Percentiles rank a stretch among this genome's conserved stretches.
phyloP scores from a whole-genome alignment of 2,888 invertebrate species.

The Eristalinus aeneus region DNA sequence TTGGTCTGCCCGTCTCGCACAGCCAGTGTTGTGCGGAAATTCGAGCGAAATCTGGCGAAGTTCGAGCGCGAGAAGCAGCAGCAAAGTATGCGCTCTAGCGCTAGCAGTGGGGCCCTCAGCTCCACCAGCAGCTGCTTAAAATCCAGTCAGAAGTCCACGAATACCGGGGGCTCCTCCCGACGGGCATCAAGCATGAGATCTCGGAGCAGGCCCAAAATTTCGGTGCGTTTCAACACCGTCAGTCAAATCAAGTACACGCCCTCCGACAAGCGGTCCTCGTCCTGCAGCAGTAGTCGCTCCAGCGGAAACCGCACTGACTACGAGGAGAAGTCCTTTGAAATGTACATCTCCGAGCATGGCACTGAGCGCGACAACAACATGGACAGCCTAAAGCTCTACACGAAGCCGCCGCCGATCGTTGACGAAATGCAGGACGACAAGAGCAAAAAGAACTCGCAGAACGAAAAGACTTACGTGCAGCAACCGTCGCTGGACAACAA shows the following conservation, averaged over 20 bases:
- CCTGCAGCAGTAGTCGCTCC: conserved; percentile 63
- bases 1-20: conserved; percentile 75
- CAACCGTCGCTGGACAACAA: conserved; percentile 72
- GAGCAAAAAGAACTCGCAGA: conserved; percentile 78
- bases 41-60: conserved; percentile 83
- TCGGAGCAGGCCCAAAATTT: conserved; percentile 81
- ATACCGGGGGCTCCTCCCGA: conserved; percentile 83
- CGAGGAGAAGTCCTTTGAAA: conserved; percentile 82
- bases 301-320: conserved; percentile 73
- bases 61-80: conserved; percentile 83
- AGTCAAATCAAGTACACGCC: conserved; percentile 79
- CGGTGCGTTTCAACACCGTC: conserved; percentile 79
- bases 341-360: conserved; percentile 84
- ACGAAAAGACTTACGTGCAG: conserved; percentile 73
- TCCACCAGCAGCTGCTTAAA: conserved; percentile 77
- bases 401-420: conserved; percentile 78
- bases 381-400: conserved; percentile 84
- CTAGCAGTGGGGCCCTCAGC: conserved; percentile 78
- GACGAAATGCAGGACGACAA: conserved; percentile 79
- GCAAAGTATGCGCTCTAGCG: conserved; percentile 79
- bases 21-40: conserved; percentile 79
- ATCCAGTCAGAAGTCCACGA: conserved; percentile 76
- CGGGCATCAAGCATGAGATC: conserved; percentile 85
- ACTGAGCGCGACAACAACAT: conserved; percentile 84
- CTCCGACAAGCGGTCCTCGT: conserved; percentile 75